These are phyloP conservation scores for Thryonomys swinderianus DNA, from an alignment of 2,113 vertebrate species.

Conservation along the genomic window DNA sequence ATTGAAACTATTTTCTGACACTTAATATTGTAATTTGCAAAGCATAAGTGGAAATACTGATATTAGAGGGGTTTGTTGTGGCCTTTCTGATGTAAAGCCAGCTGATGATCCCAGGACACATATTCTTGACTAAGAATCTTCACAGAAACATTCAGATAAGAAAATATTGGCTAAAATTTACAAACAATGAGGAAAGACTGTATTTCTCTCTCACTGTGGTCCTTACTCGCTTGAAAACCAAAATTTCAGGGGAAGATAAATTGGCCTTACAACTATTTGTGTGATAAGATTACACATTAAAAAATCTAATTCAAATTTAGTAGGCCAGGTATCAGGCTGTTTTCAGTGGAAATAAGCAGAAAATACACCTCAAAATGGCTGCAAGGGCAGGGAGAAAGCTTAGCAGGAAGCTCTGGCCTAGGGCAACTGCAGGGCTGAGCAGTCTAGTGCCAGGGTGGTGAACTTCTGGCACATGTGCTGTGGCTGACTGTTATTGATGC, in stretches of 20 bases:
- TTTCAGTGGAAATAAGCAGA: neutral
- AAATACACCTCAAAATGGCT: neutral
- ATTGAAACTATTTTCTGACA: neutral
- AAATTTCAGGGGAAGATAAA: neutral
- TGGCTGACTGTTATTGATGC: neutral
- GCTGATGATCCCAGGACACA: neutral
- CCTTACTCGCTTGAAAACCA: neutral
- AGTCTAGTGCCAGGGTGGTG: neutral
- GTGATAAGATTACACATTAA: neutral
- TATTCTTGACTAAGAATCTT: constrained; percentile 21
- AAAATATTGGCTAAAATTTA: neutral
- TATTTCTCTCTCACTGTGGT: neutral
- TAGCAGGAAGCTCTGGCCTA: neutral
- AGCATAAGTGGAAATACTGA: neutral
- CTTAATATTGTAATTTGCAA: neutral
- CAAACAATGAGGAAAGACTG: neutral
- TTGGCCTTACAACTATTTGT: neutral
- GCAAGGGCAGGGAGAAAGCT: neutral
- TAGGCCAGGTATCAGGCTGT: neutral
- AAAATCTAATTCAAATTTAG: neutral
- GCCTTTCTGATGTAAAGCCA: neutral
- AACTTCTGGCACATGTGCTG: neutral
- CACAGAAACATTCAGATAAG: neutral
- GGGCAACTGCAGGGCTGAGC: neutral
- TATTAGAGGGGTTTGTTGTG: neutral